phyloP scores from a whole-genome alignment of 2,797 vertebrate species.

The Phaenicophaeus curvirostris region DNA sequence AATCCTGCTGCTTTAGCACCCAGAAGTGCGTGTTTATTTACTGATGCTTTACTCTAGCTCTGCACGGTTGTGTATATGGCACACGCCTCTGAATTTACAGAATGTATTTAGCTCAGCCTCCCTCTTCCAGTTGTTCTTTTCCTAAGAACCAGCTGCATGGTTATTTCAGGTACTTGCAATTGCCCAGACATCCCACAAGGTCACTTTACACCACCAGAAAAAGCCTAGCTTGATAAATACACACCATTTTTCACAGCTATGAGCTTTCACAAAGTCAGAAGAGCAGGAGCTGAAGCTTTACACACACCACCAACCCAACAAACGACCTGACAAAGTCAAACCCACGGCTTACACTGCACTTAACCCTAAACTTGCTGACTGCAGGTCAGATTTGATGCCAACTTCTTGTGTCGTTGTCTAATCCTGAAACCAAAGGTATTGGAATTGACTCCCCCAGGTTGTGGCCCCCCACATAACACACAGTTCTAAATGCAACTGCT shows the following conservation, averaged over 20 bases:
- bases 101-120: neutral
- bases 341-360: accelerated
- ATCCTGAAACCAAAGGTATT: neutral
- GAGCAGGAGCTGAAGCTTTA: neutral
- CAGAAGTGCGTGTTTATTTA: accelerated
- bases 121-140: neutral
- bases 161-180: neutral
- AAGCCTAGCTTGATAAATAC: neutral
- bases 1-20: neutral
- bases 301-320: neutral
- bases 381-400: neutral
- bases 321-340: neutral
- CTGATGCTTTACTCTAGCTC: neutral
- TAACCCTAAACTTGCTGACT: accelerated
- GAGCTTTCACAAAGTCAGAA: neutral
- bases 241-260: neutral
- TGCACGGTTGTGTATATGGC: neutral
- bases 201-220: neutral
- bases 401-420: accelerated
- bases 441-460: neutral
- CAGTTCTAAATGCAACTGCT: neutral
- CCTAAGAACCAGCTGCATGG: accelerated
- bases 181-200: neutral
- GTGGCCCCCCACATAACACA: accelerated
- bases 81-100: neutral